These are phyloP conservation scores for Penaeus japonicus DNA, from an alignment of 1,140 invertebrate genomes.

Conservation along the genomic window DNA sequence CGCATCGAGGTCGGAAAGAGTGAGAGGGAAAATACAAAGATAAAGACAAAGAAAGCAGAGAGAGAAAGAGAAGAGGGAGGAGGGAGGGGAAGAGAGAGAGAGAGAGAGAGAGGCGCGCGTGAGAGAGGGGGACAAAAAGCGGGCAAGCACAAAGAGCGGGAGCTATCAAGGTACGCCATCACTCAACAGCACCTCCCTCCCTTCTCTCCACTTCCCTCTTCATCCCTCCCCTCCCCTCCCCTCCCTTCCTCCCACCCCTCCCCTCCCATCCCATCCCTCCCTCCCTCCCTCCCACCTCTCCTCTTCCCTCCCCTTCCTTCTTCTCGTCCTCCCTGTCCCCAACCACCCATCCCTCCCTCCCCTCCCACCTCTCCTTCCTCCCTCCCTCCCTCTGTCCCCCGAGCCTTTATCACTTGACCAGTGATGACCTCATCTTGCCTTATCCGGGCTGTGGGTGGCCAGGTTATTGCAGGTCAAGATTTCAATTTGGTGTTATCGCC, in stretches of 20 bases:
- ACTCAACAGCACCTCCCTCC: not conserved
- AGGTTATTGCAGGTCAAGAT: slow-evolving; percentile 24
- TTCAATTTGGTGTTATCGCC: slow-evolving; percentile 39
- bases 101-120: too few relatives aligned
- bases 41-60: too few relatives aligned
- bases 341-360: too few relatives aligned
- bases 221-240: not conserved
- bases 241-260: not conserved
- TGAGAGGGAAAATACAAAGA: too few relatives aligned
- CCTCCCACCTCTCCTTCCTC: not conserved
- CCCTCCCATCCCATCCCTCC: not conserved
- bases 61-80: too few relatives aligned
- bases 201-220: not conserved
- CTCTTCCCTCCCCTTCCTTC: not conserved
- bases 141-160: too few relatives aligned
- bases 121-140: too few relatives aligned
- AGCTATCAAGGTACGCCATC: too few relatives aligned
- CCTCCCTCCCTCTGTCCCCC: not conserved
- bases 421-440: slow-evolving; percentile 29
- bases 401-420: not conserved
- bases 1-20: not conserved
- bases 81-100: too few relatives aligned
- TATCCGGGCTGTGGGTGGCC: slow-evolving; percentile 16
- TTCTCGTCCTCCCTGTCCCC: not conserved
- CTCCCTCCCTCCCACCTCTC: not conserved